phyloP scores from a whole-genome alignment of 2,888 invertebrate genomes.

The Cantharis nigra region DNA sequence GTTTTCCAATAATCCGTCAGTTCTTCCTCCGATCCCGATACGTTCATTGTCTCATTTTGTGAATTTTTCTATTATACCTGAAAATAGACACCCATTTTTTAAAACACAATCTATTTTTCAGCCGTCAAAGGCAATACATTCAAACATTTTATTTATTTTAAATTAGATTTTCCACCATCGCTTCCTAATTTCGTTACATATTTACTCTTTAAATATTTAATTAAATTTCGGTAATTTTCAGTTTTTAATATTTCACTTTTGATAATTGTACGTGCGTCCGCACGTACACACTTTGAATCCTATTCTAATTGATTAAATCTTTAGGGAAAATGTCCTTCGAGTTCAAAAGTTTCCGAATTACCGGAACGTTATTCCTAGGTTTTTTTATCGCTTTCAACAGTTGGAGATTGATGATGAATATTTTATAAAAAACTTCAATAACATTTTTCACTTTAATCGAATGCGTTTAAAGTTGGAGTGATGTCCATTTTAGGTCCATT shows the following conservation, averaged over 20 bases:
- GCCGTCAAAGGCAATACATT: not conserved
- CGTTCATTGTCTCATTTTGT: conserved; percentile 20
- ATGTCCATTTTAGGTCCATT: not conserved
- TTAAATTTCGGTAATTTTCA: not conserved
- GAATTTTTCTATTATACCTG: conserved; percentile 7
- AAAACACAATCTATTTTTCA: not conserved
- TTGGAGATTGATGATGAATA: not conserved
- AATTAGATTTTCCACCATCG: not conserved
- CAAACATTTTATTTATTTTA: not conserved
- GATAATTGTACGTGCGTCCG: not conserved
- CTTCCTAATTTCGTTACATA: not conserved
- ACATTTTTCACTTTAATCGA: not conserved
- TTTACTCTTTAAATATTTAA: not conserved
- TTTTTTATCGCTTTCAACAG: not conserved
- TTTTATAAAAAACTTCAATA: not conserved
- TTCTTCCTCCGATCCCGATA: not conserved
- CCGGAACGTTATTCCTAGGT: not conserved
- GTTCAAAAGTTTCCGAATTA: not conserved
- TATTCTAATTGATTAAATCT: not conserved
- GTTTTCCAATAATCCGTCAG: conserved; percentile 19
- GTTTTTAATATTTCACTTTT: not conserved
- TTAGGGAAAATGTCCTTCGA: not conserved
- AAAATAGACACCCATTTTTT: not conserved
- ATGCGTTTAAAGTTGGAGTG: not conserved
- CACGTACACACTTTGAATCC: not conserved